Evolutionary conservation across 1,140 invertebrate species (phyloP), one percentile per base, ranked within the genome.

Genomic region (Drosophila nannoptera): DNA sequence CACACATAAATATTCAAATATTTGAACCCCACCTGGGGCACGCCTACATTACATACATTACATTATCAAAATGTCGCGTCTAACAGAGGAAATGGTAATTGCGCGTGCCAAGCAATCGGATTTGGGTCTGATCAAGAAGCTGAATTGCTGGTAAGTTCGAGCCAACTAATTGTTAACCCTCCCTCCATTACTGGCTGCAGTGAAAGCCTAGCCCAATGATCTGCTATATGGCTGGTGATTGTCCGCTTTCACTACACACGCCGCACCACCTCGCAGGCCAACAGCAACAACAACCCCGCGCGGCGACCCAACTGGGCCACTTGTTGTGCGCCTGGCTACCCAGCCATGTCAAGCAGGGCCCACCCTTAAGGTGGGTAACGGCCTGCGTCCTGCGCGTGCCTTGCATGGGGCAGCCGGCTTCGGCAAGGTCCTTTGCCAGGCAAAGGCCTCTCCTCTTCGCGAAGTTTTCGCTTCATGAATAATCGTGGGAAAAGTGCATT

Each of bases 81-180:
- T 97, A 73, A 97, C 96, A 7, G 96, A 97, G 91, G 95, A 97
- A 90, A 97, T 97, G 95, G 94, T 97, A 77, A 93, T 97, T 87
- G 95, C 95, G 48, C 91, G 96, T 71, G 95, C 96, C n/a, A 95
- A 95, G 90, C 93, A 94, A 73, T 96, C 95, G 33, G 96, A 97
- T 91, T 91, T 97, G 75, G 90, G 92, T 29, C 91, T 93, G 69
- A 94, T 97, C 52, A 96, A 94, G 90, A 96, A 96, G 89, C 91
- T 97, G 31, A 97, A 97, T 92, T 97, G 95, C 89, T 97, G 96
- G 96, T 96, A 90, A 93, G 94, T 90, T 69, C 22, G 16, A 56
- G 11, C 12, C n/a, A 22, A 55, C 48, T 60, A 50, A 45, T 52
- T 64, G 7, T 43, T 68, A 33, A 36, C 60, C 48, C n/a, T n/a